Base-by-base conservation (phyloP, 2,888 invertebrate species). In the Spilosoma lubricipeda region DNA sequence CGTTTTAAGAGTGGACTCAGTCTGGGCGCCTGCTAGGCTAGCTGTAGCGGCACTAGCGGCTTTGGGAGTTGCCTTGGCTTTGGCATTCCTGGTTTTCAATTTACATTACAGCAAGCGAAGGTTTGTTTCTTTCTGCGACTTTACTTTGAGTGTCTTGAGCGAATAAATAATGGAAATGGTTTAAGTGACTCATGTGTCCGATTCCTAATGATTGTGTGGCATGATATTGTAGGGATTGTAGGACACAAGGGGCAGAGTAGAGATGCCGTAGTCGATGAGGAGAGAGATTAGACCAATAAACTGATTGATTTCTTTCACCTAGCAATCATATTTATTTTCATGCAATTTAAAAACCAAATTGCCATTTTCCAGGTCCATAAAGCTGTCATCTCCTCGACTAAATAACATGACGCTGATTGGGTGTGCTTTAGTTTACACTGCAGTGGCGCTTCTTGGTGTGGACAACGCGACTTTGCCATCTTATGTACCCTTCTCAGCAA, bases 381-480 rank as follows among this genome's bases (percentile, higher is more conserved):
- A 99, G 93, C 96, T 99, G 80, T 99, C 99, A 36, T 99, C 99
- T 87, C 99, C 99, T 0, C 97, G 98, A 80, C 95, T 99, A 75
- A 99, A 99, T 96, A 99, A 99, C 94, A 98, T 99, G 94, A 98
- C 98, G 0, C 97, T 98, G 63, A 97, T 98, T 59, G 99, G 99
- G 27, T 99, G 99, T 90, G 98, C 98, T 84, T 94, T 98, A 85
- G 98, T 99, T n/a, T 99, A 99, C 93, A 96, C 97, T 2, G 98
- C 98, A 0, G 98, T 99, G 66, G 98, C 98, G 39, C 96, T 99
- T 71, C 95, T 98, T 78, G 99, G 98, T 8, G 96, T 98, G 75
- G 98, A 99, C 94, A 97, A 98, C 89, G 97, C 97, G n/a, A 97
- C 97, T 4, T 93, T 98, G 73, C 96, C 97, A 3, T 96, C 97